These are phyloP conservation scores for Ephydatia muelleri DNA, from an alignment of 37 sponge, comb jelly and placozoan genomes.

Conservation along the genomic window DNA sequence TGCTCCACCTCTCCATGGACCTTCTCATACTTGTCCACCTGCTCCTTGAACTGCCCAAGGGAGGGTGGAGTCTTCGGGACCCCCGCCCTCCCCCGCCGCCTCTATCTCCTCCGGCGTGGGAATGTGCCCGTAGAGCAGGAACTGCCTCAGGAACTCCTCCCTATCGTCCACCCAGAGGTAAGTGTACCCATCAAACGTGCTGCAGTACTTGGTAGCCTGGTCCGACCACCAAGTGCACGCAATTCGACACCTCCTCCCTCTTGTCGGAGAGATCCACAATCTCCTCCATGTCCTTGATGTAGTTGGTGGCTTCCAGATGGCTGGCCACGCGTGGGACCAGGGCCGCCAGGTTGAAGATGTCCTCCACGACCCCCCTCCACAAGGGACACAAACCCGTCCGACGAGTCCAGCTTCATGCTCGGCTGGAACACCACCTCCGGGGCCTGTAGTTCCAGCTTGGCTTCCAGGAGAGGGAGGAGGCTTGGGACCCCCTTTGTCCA, in stretches of 20 bases:
- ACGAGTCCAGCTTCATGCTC: conserved; percentile 76
- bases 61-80: conserved; percentile 89
- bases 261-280: conserved; percentile 87
- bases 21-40: conserved; percentile 95
- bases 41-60: conserved; percentile 90
- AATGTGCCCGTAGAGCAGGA: conserved; percentile 94
- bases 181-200: conserved; percentile 83
- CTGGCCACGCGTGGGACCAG: too few species aligned
- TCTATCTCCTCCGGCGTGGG: conserved; percentile 97
- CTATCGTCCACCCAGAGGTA: conserved; percentile 98
- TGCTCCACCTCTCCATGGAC: conserved; percentile 81
- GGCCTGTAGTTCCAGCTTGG: conserved; percentile 90
- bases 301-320: too few species aligned
- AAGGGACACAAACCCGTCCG: conserved; percentile 65
- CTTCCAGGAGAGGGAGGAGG: conserved; percentile 81
- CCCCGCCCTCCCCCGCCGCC: conserved; percentile 91
- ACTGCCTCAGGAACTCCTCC: conserved; percentile 92
- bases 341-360: conserved; percentile 72
- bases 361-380: conserved; percentile 70
- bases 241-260: conserved; percentile 80
- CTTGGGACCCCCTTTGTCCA: conserved; percentile 58
- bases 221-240: conserved; percentile 52
- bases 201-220: conserved; percentile 68
- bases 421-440: conserved; percentile 93
- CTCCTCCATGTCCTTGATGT: too few species aligned